A percentile compares a stretch with the other conserved stretches of the same genome.
phyloP scores from a whole-genome alignment of 2,113 vertebrate species.

The Actinemys pallida region DNA sequence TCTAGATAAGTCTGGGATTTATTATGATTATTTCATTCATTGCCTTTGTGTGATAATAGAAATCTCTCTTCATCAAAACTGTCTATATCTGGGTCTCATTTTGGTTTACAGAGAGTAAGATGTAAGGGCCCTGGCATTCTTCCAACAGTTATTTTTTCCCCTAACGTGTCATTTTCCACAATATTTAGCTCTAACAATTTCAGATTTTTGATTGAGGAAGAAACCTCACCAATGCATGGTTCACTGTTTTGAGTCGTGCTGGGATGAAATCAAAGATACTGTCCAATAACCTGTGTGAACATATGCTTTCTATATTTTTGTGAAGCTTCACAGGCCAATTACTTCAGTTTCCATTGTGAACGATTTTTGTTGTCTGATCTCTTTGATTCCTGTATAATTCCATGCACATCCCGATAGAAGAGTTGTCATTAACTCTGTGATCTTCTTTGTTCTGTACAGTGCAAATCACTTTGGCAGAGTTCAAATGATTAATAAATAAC shows the following conservation, averaged over 20 bases:
- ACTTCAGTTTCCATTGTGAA: conserved; percentile 60
- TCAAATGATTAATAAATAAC: conserved; percentile 37
- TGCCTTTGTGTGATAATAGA: not conserved
- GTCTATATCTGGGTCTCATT: not conserved
- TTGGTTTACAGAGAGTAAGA: not conserved
- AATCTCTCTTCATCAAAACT: not conserved
- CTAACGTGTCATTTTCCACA: not conserved
- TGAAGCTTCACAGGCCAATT: conserved; percentile 42
- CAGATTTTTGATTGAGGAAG: conserved; percentile 15
- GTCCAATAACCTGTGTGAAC: conserved; percentile 25
- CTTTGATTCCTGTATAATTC: not conserved
- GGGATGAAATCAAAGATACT: conserved; percentile 18
- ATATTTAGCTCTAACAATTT: not conserved
- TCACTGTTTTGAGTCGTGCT: conserved; percentile 21
- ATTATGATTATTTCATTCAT: not conserved
- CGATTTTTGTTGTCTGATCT: conserved; percentile 24
- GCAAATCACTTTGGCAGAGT: conserved; percentile 23
- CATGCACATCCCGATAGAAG: conserved; percentile 20
- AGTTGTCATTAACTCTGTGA: conserved; percentile 43
- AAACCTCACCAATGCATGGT: not conserved
- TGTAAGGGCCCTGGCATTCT: not conserved
- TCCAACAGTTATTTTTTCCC: not conserved
- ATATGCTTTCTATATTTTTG: conserved; percentile 22
- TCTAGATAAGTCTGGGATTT: not conserved
- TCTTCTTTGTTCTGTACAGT: not conserved